phyloP scores from a whole-genome alignment of 2,888 invertebrate species.

The Junonia oenone region DNA sequence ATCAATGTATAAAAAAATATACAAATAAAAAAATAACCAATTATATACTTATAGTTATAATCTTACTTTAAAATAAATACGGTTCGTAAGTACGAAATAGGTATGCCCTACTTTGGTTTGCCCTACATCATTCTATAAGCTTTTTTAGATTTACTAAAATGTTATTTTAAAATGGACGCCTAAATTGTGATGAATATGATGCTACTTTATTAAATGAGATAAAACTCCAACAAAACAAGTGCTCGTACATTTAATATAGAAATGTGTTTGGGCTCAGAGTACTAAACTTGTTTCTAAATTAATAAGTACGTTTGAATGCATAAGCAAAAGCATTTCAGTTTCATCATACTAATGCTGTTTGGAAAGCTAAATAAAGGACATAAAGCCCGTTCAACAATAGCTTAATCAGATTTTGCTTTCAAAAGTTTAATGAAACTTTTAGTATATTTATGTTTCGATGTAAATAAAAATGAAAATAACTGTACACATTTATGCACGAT shows the following conservation, averaged over 20 bases:
- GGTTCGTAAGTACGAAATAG: too few relatives aligned
- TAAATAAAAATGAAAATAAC: too few relatives aligned
- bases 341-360: conserved; percentile 23
- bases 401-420: background rate
- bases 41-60: too few relatives aligned
- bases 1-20: too few relatives aligned
- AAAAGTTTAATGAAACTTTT: background rate
- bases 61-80: too few relatives aligned
- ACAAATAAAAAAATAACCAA: too few relatives aligned
- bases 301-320: conserved; percentile 36
- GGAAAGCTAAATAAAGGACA: conserved; percentile 14
- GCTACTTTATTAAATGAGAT: background rate
- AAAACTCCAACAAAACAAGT: background rate
- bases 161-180: background rate
- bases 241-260: conserved; percentile 4
- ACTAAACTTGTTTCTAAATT: conserved; percentile 32
- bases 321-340: conserved; percentile 18
- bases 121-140: too few relatives aligned
- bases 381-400: conserved; percentile 4
- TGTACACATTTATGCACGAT: too few relatives aligned
- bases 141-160: too few relatives aligned
- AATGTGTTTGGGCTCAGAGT: conserved; percentile 25
- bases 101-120: too few relatives aligned
- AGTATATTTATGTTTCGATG: background rate
- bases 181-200: background rate